Conservation (phyloP, 2,113 vertebrate genomes). For the Brachyhypopomus gauderio region DNA sequence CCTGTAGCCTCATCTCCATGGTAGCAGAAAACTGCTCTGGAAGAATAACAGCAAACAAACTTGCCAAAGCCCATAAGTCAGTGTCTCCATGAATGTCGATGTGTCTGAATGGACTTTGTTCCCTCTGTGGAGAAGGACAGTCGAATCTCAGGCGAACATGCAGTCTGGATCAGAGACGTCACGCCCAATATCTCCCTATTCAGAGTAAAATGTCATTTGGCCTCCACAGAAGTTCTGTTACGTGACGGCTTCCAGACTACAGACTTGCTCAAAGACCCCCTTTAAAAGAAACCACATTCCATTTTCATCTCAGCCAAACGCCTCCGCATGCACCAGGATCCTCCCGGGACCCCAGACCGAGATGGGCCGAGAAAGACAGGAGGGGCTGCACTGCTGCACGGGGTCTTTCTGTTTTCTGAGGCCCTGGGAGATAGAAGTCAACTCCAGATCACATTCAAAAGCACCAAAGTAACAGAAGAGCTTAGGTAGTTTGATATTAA, state of each 20-base stretch:
- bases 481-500: too few relatives aligned
- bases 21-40: slow-evolving; percentile 15
- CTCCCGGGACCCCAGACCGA: not conserved
- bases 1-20: slow-evolving; percentile 26
- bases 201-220: slow-evolving; percentile 21
- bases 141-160: not conserved
- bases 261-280: slow-evolving; percentile 18
- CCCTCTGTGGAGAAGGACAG: too few relatives aligned
- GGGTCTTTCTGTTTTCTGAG: too few relatives aligned
- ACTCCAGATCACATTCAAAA: too few relatives aligned
- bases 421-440: too few relatives aligned
- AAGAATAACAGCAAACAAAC: not conserved
- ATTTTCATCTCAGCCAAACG: slow-evolving; percentile 5
- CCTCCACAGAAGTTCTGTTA: not conserved
- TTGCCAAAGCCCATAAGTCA: slow-evolving; percentile 21
- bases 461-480: too few relatives aligned
- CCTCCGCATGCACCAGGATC: not conserved
- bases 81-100: not conserved
- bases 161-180: not conserved
- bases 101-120: not conserved
- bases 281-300: slow-evolving; percentile 9
- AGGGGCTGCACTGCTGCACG: too few relatives aligned
- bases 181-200: slow-evolving; percentile 10
- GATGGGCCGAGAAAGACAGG: too few relatives aligned
- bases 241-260: not conserved